phyloP scores from a whole-genome alignment of 2,797 vertebrate genomes.

The Delichon dasypus region DNA sequence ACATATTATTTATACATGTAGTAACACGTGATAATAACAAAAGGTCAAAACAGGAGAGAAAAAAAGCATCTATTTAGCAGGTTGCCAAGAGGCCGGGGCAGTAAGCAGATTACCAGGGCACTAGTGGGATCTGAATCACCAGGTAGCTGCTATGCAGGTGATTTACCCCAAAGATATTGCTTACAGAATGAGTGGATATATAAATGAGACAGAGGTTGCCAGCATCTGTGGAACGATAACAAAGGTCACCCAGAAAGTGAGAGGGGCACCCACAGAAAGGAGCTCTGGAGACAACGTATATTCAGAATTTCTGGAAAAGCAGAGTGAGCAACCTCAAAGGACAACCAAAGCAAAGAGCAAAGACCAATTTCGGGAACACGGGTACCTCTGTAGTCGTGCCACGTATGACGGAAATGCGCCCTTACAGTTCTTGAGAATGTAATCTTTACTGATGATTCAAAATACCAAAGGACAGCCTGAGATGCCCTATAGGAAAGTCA shows the following conservation, averaged over 20 bases:
- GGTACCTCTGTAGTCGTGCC: neutral
- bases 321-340: neutral
- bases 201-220: neutral
- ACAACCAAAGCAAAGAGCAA: neutral
- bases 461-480: neutral
- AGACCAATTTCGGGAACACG: neutral
- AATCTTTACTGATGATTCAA: neutral
- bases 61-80: neutral
- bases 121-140: neutral
- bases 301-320: neutral
- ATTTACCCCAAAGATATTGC: neutral
- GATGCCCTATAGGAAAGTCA: neutral
- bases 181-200: neutral
- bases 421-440: neutral
- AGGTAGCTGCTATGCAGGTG: neutral
- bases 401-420: fast-evolving
- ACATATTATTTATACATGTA: neutral
- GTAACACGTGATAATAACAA: neutral
- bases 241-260: neutral
- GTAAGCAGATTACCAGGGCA: neutral
- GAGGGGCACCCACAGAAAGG: neutral
- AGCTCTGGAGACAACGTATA: neutral
- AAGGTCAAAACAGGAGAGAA: neutral
- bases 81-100: neutral
- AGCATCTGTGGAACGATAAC: neutral